phyloP scores from a whole-genome alignment of 2,888 invertebrate species.

The Cephus nigrinus region DNA sequence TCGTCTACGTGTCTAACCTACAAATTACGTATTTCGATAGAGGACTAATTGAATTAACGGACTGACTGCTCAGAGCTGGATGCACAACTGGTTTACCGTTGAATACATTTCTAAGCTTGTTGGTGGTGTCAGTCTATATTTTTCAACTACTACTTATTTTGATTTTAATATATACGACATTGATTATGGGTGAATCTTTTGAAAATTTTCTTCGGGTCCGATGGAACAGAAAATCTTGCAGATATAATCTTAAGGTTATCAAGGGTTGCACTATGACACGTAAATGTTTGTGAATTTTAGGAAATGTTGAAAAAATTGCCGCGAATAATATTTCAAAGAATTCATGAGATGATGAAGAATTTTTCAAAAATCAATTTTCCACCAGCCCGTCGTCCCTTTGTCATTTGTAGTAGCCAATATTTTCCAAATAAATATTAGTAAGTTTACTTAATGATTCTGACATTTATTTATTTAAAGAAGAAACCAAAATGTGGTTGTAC shows the following conservation, averaged over 20 bases:
- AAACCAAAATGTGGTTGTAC: background rate
- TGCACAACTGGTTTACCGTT: background rate
- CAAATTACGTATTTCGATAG: background rate
- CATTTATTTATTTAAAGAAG: background rate
- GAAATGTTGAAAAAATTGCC: background rate
- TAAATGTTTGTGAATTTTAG: background rate
- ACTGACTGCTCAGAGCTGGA: background rate
- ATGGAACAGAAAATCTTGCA: no score
- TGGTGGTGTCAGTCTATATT: background rate
- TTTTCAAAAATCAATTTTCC: background rate
- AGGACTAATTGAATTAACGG: background rate
- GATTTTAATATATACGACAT: background rate
- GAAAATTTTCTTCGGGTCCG: background rate
- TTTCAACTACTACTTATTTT: background rate
- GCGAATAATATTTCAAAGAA: background rate
- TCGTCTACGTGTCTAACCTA: background rate
- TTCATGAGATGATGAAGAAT: background rate
- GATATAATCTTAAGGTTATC: background rate
- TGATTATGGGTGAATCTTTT: background rate
- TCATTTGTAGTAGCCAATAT: background rate
- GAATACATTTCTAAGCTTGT: background rate
- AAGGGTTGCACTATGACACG: background rate
- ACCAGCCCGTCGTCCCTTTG: background rate
- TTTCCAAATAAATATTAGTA: background rate
- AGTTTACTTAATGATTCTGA: background rate